phyloP scores from a whole-genome alignment of 2,888 invertebrate species.

The Deladenus siricidicola region DNA sequence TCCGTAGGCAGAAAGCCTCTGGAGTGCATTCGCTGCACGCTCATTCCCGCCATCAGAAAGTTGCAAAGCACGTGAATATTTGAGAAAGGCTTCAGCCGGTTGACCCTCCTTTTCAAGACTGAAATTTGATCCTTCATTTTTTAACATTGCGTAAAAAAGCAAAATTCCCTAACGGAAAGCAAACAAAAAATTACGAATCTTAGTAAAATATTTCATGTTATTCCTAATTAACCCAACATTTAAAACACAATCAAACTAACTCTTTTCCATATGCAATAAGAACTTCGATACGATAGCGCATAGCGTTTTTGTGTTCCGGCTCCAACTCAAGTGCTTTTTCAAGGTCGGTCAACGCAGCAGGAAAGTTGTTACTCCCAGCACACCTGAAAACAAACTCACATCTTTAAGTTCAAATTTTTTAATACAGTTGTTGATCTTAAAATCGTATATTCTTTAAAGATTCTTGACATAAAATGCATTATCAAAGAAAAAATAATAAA shows the following conservation, averaged over 20 bases:
- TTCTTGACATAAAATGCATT: too few species aligned
- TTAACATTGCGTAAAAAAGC: background rate
- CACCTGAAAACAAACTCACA: too few species aligned
- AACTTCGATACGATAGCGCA: slow-evolving; percentile 87
- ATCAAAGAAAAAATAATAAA: too few species aligned
- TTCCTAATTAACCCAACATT: too few species aligned
- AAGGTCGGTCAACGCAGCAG: slow-evolving; percentile 86
- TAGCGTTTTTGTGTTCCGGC: slow-evolving; percentile 80
- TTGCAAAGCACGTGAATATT: slow-evolving; percentile 8
- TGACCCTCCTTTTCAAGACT: slow-evolving; percentile 19
- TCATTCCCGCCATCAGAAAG: background rate
- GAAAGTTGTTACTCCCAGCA: slow-evolving; percentile 85
- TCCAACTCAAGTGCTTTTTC: slow-evolving; percentile 80
- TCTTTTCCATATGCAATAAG: slow-evolving; percentile 69
- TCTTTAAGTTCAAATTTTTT: too few species aligned
- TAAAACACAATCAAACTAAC: slow-evolving; percentile 9
- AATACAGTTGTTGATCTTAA: too few species aligned
- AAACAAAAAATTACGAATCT: background rate
- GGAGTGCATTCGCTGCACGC: background rate
- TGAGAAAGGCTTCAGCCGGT: slow-evolving; percentile 6
- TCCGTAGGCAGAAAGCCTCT: background rate
- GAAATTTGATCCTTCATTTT: background rate
- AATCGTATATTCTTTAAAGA: too few species aligned
- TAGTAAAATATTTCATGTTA: background rate
- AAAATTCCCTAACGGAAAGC: background rate